Evolutionary conservation across 2,888 invertebrate species (phyloP).

Genomic region (Limnephilus rhombicus): DNA sequence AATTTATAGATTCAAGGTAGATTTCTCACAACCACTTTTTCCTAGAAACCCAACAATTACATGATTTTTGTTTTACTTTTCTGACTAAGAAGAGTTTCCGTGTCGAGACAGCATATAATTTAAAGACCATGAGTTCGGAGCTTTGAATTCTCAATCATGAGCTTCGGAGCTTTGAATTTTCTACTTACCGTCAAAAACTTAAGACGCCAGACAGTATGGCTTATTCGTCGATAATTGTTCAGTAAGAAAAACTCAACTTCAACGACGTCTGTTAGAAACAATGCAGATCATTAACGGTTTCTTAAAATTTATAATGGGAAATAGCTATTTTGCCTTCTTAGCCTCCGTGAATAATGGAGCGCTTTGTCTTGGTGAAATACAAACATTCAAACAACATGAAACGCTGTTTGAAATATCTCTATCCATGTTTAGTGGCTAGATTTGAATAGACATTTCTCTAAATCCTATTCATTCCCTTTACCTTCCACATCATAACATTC

Average conservation of each 20-base stretch:
- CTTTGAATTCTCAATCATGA: neutral
- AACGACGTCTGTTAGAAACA: no score
- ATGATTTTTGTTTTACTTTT: no score
- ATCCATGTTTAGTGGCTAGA: neutral
- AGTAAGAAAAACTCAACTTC: no score
- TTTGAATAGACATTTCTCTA: neutral
- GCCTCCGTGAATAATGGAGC: neutral
- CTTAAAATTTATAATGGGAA: no score
- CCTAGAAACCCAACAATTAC: no score
- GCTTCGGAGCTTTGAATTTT: neutral
- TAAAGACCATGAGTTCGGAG: neutral
- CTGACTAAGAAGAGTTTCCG: no score
- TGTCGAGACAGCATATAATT: no score
- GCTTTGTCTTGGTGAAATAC: neutral
- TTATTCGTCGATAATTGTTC: no score
- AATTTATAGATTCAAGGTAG: no score
- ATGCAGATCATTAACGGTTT: no score
- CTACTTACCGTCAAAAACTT: no score
- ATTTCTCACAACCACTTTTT: no score
- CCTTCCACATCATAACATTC: neutral
- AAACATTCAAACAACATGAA: neutral
- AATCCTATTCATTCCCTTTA: neutral
- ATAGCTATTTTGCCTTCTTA: neutral
- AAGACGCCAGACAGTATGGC: neutral
- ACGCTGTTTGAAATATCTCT: neutral